phyloP scores from a whole-genome alignment of 2,113 vertebrate genomes.

The Saccopteryx bilineata region DNA sequence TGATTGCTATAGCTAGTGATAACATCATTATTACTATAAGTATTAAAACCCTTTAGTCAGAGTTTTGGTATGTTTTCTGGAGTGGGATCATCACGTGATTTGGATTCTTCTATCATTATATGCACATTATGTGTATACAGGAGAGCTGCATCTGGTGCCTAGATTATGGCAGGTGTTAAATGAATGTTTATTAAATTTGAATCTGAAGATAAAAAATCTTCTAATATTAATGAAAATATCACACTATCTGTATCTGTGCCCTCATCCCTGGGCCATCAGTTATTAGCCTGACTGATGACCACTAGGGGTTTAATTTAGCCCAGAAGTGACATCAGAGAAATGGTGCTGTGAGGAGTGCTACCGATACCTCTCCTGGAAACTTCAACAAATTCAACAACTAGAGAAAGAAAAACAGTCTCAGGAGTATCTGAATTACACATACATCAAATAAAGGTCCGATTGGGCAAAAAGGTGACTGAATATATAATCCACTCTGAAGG shows the following conservation, averaged over 20 bases:
- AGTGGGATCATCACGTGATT: not conserved
- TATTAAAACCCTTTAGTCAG: not conserved
- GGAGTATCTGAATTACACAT: too few relatives aligned
- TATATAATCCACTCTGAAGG: too few relatives aligned
- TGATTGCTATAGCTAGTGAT: not conserved
- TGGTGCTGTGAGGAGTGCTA: too few relatives aligned
- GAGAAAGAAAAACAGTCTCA: too few relatives aligned
- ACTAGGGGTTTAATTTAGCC: constrained; percentile 33
- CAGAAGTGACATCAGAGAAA: too few relatives aligned
- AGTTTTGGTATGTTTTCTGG: not conserved
- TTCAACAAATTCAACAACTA: too few relatives aligned
- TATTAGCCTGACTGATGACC: not conserved
- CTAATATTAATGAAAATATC: not conserved
- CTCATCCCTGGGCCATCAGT: not conserved
- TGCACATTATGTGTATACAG: not conserved
- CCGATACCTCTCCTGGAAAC: too few relatives aligned
- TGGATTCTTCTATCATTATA: not conserved
- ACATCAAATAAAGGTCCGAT: too few relatives aligned
- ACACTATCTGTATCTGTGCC: not conserved
- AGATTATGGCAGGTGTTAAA: not conserved
- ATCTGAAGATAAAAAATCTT: not conserved
- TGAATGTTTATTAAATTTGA: not conserved
- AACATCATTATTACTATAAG: not conserved
- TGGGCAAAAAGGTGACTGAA: too few relatives aligned
- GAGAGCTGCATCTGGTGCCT: not conserved